Evolutionary conservation across 2,797 vertebrate genomes (phyloP).

Genomic region (Pseudochaenichthys georgianus): DNA sequence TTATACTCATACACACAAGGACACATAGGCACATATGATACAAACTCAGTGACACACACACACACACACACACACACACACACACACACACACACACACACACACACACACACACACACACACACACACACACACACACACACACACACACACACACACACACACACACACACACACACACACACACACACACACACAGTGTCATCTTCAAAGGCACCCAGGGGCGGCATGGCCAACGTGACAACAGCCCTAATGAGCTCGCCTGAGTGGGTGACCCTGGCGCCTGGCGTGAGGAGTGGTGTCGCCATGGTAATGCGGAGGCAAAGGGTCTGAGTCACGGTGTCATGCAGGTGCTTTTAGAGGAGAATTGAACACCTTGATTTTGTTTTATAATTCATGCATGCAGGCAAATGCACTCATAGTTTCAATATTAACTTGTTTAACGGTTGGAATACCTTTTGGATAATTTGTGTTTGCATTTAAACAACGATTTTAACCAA

Average conservation of each 20-base stretch:
- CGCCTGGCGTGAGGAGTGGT: conserved; percentile 69
- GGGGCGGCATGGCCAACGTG: conserved; percentile 67
- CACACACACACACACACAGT: conserved; percentile 55
- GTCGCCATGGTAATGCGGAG: conserved; percentile 74
- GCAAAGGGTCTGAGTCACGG: conserved; percentile 70
- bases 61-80: conserved; percentile 36
- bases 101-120: conserved; percentile 48
- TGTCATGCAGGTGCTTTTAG: conserved; percentile 71
- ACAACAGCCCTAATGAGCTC: conserved; percentile 79
- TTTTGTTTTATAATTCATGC: conserved; percentile 22
- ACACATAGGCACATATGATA: conserved; percentile 33
- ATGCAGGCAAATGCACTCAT: neutral
- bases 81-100: conserved; percentile 43
- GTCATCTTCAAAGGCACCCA: conserved; percentile 78
- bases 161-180: conserved; percentile 46
- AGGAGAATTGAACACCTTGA: conserved; percentile 36
- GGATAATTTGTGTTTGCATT: neutral
- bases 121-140: too few species aligned
- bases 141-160: too few species aligned
- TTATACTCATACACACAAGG: conserved; percentile 46
- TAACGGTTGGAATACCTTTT: neutral
- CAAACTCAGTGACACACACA: conserved; percentile 40
- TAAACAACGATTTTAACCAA: conserved; percentile 17
- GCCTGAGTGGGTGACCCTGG: conserved; percentile 78
- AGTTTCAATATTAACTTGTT: neutral